Base-by-base conservation (phyloP, 1,140 invertebrate species). In the Odontomachus brunneus region DNA sequence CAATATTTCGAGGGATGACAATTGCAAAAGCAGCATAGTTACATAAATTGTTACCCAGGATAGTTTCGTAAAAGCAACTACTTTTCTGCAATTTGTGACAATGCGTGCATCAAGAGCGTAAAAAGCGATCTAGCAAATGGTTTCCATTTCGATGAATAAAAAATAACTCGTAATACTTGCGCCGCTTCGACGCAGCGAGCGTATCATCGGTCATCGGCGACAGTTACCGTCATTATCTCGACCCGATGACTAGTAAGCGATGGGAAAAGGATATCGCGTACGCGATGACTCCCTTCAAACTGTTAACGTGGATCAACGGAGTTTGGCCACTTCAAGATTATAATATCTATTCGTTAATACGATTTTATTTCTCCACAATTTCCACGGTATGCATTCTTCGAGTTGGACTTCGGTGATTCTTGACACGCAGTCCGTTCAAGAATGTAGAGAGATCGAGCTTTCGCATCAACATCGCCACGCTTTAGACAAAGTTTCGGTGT, bases 241-340 rank as follows among this genome's bases (percentile, higher is more conserved):
- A 48, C 0, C 12, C 33, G 14, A 80, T 80, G 75, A 38, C 65
- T 57, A 57, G 51, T 26, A n/a, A 48, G 19, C 75, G 17, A 57
- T 69, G 75, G 55, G 53, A 51, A 7, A 60, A 66, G 7, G 82
- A 88, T 17, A 44, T 86, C n/a, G 22, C 73, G 0, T 82, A 86
- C 51, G 76, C 76, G 49, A 86, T 75, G 82, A 80, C 44, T 3
- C 76, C 78, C 9, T 59, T 84, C 22, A 84, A 82, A 17, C 4
- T 82, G 4, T 15, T 84, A 29, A 19, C 84, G 12, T 81, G 75
- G 82, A 76, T 75, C 0, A 15, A 82, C 5, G 87, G 88, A 0
- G 60, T 84, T 15, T 89, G 88, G 88, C 88, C 85, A 5, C 62
- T 88, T 26, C 57, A 82, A 14, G 9, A 57, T 11, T 60, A 83